Evolutionary conservation across 2,888 invertebrate genomes (phyloP), one percentile per base, ranked within the genome.

Genomic region (Oscheius sp.): DNA sequence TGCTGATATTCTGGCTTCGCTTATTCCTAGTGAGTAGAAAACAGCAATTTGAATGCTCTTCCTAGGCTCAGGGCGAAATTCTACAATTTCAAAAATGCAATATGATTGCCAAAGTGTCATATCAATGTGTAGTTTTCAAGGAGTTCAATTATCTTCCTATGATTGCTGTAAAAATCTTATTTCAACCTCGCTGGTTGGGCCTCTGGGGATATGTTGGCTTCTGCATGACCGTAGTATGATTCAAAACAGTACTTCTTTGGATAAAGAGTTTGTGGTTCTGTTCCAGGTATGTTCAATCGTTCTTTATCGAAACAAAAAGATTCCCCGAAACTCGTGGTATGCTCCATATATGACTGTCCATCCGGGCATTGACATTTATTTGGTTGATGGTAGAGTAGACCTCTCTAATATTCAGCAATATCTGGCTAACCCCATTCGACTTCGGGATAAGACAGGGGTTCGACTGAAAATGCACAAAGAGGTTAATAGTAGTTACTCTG

Each of bases 271-370:
- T 64, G 41, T 44, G n/a, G 73, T 76, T 38, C 71, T 72, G 38
- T 74, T 76, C 51, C 76, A 76, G 66, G 76, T 76, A 17, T 6
- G 32, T 51, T 26, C 62, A 50, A 28, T 24, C 28, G 24, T 30
- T 44, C 44, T 65, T n/a, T n/a, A n/a, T n/a, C n/a, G n/a, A n/a
- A n/a, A n/a, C n/a, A n/a, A n/a, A n/a, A n/a, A 78, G 78, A 74
- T 78, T 62, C 66, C 76, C 12, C 71, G 74, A 20, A 80, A 78
- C 63, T 80, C 80, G 0, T 76, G 80, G 78, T 78, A 73, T 50
- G 74, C 78, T 22, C 50, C 70, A 5, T 74, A 67, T 41, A 59
- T 73, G 28, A 65, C 68, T 2, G 66, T 59, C 1, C 78, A 78
- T 72, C 80, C 80, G 0, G 80, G 80, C 14, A 63, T 80, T 17